These are phyloP conservation scores for Sylvietta virens DNA, from an alignment of 2,113 vertebrate species.

Conservation along the genomic window DNA sequence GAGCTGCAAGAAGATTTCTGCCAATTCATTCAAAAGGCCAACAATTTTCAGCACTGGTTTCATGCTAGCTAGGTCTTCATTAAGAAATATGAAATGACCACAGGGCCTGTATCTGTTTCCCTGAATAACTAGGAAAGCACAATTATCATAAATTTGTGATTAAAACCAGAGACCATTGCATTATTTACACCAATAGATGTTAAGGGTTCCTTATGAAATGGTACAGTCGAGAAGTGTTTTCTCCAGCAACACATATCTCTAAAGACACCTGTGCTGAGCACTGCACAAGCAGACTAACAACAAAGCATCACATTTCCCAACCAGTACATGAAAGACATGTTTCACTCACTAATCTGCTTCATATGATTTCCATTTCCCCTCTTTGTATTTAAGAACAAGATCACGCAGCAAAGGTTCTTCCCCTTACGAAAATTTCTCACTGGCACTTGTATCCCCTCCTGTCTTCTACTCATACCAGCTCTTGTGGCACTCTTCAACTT, in stretches of 20 bases:
- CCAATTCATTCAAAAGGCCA: not conserved
- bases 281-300: not conserved
- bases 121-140: not conserved
- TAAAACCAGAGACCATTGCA: not conserved
- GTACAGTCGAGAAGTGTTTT: not conserved
- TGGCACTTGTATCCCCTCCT: rapidly evolving
- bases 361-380: not conserved
- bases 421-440: not conserved
- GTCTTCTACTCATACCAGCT: not conserved
- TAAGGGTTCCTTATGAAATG: not conserved
- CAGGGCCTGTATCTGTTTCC: not conserved
- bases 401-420: not conserved
- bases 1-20: not conserved
- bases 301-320: not conserved
- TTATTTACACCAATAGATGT: not conserved
- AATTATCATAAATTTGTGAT: not conserved
- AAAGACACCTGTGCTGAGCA: not conserved
- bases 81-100: not conserved
- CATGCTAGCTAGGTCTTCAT: not conserved
- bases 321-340: not conserved
- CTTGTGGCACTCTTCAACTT: not conserved
- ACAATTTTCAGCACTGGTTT: not conserved
- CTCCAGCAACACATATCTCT: not conserved
- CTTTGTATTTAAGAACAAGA: not conserved
- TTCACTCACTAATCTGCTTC: not conserved